Evolutionary conservation across 2,797 vertebrate genomes (phyloP).

Genomic region (Microchirus variegatus): DNA sequence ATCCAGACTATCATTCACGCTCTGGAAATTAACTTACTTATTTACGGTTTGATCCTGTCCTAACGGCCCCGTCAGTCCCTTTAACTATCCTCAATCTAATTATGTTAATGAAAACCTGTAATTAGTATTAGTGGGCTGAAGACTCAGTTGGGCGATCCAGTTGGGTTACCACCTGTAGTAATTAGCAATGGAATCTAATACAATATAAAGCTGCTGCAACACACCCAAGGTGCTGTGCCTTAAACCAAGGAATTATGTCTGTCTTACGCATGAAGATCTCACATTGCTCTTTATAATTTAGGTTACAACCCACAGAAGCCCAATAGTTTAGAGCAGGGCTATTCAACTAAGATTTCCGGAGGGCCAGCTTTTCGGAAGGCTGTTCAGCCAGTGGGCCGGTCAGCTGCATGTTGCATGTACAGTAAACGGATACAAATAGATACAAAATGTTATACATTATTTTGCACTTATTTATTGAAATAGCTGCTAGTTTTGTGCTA

Average conservation of each 20-base stretch:
- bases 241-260: background rate
- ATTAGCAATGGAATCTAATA: constrained; percentile 21
- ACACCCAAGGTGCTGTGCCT: background rate
- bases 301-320: background rate
- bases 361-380: too few species aligned
- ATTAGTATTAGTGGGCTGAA: constrained; percentile 14
- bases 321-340: constrained; percentile 1
- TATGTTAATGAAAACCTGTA: constrained; percentile 31
- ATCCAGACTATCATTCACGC: too few species aligned
- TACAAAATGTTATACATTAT: too few species aligned
- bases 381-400: too few species aligned
- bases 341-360: too few species aligned
- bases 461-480: too few species aligned
- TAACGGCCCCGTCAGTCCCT: background rate
- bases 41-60: background rate
- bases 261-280: too few species aligned
- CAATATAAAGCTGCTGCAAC: constrained; percentile 1
- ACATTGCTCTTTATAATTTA: too few species aligned
- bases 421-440: too few species aligned
- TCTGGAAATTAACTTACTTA: background rate
- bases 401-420: too few species aligned
- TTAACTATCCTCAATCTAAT: constrained; percentile 26
- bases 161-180: background rate
- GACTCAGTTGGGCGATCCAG: too few species aligned
- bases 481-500: too few species aligned